Base-by-base conservation (phyloP, 2,888 invertebrate species). In the Lissonota sp. region DNA sequence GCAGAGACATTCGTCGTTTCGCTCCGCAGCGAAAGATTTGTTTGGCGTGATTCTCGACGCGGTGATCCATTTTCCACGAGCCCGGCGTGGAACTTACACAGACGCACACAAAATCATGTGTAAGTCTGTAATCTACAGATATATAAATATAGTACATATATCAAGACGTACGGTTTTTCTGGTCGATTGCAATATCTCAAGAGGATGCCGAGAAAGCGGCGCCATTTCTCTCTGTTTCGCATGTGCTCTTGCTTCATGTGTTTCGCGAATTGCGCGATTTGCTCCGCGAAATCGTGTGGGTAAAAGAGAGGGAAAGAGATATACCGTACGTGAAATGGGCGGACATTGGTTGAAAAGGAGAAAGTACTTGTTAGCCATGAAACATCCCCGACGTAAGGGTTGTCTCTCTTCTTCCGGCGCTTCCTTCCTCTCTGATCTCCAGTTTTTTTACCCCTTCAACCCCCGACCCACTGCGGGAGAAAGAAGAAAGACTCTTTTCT, bases 161-260 rank as follows among this genome's bases (percentile, higher is more conserved):
- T 58, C n/a, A 60, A 66, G 46, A 75, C 71, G 80, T 80, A 76
- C 53, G 37, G 66, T 75, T 76, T 66, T 66, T 66, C 66, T 14
- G 80, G 71, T 80, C 80, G 80, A 80, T 80, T 71, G 80, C 75
- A 80, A 80, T 80, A 80, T 80, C 75, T 80, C 71, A 80, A 80
- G 80, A 79, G 75, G 75, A 79, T 75, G 60, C 75, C 26, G 16
- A 75, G 75, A 40, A 58, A 80, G 46, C 75, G 75, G 75, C 75
- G 75, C 75, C 80, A 55, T 74, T 80, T 67, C 75, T 26, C 26
- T 76, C 66, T 62, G 63, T 77, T 64, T 58, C 58, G 39, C 62
- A 26, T 64, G 40, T 57, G 46, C 16, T 2, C 14, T 58, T 44
- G 12, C 51, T 58, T 58, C 60, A 57, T 64, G 49, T 76, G 62